Percentiles rank a stretch among this genome's conserved stretches.
phyloP scores from a whole-genome alignment of 2,888 invertebrate species.

The Phalera bucephala region DNA sequence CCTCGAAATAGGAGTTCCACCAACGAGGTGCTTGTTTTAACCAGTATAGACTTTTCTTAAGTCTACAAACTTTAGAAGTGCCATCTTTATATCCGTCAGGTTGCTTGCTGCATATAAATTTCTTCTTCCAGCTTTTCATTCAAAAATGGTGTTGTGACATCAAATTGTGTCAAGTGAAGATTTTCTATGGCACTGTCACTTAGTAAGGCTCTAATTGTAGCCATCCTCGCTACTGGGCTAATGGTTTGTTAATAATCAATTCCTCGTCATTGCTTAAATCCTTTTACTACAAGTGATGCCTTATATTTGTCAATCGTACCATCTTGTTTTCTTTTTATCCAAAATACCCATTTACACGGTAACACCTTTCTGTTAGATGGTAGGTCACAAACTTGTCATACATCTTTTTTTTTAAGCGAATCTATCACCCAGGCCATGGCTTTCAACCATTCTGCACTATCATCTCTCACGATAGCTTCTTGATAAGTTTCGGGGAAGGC shows the following conservation, averaged over 20 bases:
- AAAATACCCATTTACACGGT: too few species aligned
- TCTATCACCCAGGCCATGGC: too few species aligned
- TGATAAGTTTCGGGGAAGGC: too few species aligned
- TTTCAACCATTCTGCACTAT: too few species aligned
- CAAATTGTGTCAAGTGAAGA: background rate
- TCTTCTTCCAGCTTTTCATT: background rate
- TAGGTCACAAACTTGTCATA: too few species aligned
- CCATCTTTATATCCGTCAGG: background rate
- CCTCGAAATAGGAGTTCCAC: background rate
- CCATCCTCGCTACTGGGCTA: background rate
- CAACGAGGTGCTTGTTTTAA: background rate
- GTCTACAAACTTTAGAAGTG: background rate
- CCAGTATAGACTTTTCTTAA: background rate
- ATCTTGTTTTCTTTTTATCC: too few species aligned
- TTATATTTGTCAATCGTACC: background rate
- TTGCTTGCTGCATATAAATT: background rate
- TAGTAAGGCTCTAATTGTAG: background rate
- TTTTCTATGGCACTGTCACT: background rate
- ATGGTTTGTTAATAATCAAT: background rate
- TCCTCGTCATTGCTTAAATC: background rate
- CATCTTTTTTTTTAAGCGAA: too few species aligned
- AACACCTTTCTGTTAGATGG: too few species aligned
- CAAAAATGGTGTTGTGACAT: background rate
- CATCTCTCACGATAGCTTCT: too few species aligned
- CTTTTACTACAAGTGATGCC: background rate